Evolutionary conservation across 2,797 vertebrate species (phyloP), one percentile per base, ranked within the genome.

Genomic region (Glyptemys insculpta): DNA sequence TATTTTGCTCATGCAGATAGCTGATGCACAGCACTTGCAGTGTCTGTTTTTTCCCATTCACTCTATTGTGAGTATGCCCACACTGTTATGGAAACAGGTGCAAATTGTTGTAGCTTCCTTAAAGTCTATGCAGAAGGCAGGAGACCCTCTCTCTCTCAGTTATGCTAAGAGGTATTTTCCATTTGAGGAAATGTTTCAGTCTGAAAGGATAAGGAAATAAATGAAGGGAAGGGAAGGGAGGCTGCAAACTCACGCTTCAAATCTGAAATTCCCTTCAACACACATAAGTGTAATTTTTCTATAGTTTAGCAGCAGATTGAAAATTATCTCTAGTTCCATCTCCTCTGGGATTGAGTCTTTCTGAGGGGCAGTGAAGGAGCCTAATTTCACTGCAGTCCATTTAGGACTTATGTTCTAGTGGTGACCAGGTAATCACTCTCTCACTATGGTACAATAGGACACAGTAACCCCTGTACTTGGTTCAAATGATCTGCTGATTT

Each of bases 141-240:
- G 82, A 84, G 9, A 44, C 1, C 59, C 14, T n/a, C 34, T 65
- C 31, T 62, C 59, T 34, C 34, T 65, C 31, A 34, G 31, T 15
- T 8, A 65, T 65, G 59, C 16, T 16, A 65, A 18, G 34, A 72
- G 65, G 4, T 2, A 9, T 10, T 50, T 3, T 3, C 78, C 68
- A 79, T 79, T n/a, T 79, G 2, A 82, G 47, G 34, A 96, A 93
- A 82, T 41, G 0, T 65, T 89, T 86, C 3, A 18, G 57, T 81
- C 74, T 80, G 62, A 91, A 87, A 1, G 8, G 5, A 87, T 89
- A 34, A 89, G 53, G 74, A 92, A 81, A 79, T 78, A 19, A 37
- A 74, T 74, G 23, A 41, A 74, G 21, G 21, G 37, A 41, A 74
- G 21, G 21, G 37, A 74, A 74, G 37, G 10, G 11, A 74, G 37